phyloP scores from a whole-genome alignment of 2,797 vertebrate species.

The Onychomys arenicola region DNA sequence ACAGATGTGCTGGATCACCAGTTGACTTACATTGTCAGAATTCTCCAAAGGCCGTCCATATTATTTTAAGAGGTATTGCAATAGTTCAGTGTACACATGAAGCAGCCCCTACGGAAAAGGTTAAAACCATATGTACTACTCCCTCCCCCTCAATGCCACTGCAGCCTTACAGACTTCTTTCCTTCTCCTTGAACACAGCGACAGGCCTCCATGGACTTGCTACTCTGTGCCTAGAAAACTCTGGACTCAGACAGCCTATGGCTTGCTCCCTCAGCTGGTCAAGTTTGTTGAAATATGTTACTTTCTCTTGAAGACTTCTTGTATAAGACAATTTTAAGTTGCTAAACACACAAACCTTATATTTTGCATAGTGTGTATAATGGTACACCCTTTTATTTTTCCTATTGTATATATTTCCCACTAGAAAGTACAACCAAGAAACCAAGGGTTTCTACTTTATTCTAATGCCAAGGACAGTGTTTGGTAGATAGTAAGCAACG shows the following conservation, averaged over 20 bases:
- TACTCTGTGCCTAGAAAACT: not conserved
- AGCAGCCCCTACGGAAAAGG: not conserved
- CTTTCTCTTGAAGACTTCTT: not conserved
- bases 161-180: not conserved
- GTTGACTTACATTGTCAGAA: not conserved
- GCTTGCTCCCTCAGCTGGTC: not conserved
- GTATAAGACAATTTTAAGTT: conserved; percentile 25
- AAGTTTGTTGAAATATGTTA: not conserved
- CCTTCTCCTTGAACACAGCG: not conserved
- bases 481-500: not conserved
- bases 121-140: not conserved
- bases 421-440: not conserved
- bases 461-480: not conserved
- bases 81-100: not conserved
- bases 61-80: not conserved
- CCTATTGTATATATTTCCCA: not conserved
- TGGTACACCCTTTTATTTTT: not conserved
- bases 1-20: not conserved
- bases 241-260: not conserved
- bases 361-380: not conserved
- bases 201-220: not conserved
- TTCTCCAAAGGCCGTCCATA: not conserved
- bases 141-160: not conserved
- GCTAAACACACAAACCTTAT: not conserved
- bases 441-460: not conserved